Evolutionary conservation across 2,113 vertebrate species (phyloP), one percentile per base, ranked within the genome.

Genomic region (Xiphophorus maculatus): DNA sequence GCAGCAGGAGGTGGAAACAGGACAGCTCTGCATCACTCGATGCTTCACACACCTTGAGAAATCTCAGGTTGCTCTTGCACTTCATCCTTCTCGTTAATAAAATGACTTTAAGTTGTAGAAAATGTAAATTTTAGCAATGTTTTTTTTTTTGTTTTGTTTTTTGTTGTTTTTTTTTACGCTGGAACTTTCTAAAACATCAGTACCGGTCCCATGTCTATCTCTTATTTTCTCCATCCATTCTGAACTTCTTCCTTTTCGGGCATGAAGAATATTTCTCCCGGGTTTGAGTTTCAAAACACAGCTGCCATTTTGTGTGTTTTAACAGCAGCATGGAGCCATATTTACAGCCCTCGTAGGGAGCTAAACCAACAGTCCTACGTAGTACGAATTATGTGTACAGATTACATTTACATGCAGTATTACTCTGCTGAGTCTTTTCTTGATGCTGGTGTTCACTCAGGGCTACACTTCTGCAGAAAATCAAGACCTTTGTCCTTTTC

Each of bases 391-490:
- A 32, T 77, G 58, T 48, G 44, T 48, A 48, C 5, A 48, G 66
- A 71, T 73, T 69, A 48, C 37, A 62, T 71, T 77, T 48, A 71
- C 17, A 78, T 77, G 77, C 70, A 82, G 77, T 81, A 58, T 79
- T 79, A 30, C 27, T 60, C 54, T 66, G 64, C 65, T 70, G 35
- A 30, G 54, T 72, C 11, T 79, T 78, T 60, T 15, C 71, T 33
- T 76, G 74, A 27, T 62, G 25, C 51, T 58, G 35, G 63, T 62
- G 54, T 65, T 89, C 69, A 79, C 88, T 92, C 90, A 90, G 91
- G 91, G 81, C 84, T 80, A 37, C 40, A 30, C 73, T 80, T 37
- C 22, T 79, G 67, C 63, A 75, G 37, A 30, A 64, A 84, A 83
- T 72, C 10, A 10, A 77, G 66, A 68, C 66, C 5, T n/a, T 27